phyloP scores from a whole-genome alignment of 2,113 vertebrate genomes.

The Riparia riparia region DNA sequence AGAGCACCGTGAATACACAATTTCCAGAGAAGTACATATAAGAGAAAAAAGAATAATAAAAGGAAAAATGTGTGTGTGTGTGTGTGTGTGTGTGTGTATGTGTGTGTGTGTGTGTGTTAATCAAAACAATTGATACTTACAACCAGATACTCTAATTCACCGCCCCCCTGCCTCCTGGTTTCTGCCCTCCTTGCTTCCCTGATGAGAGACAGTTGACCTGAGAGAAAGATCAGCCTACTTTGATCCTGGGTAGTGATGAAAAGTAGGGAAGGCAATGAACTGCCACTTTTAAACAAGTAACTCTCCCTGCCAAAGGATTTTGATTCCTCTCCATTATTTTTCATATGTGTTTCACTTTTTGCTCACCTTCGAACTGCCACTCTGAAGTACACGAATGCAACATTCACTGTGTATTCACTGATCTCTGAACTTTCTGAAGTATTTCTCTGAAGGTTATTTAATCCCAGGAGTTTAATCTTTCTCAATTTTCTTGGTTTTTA shows the following conservation, averaged over 20 bases:
- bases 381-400: neutral
- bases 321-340: neutral
- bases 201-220: neutral
- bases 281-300: neutral
- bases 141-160: neutral
- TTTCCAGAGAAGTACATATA: neutral
- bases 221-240: neutral
- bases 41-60: neutral
- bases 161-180: neutral
- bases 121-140: neutral
- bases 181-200: neutral
- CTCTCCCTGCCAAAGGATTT: neutral
- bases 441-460: neutral
- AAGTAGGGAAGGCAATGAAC: neutral
- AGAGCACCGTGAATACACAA: neutral
- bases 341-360: neutral
- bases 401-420: neutral
- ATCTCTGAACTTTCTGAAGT: neutral
- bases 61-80: neutral
- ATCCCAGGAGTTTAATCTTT: neutral
- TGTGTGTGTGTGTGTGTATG: too few species aligned
- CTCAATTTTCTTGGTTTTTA: neutral
- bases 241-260: neutral
- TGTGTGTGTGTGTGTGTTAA: too few species aligned
- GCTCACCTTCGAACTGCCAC: neutral